These are phyloP conservation scores for Leucophora obtusa DNA, from an alignment of 2,888 invertebrate species.

Conservation along the genomic window DNA sequence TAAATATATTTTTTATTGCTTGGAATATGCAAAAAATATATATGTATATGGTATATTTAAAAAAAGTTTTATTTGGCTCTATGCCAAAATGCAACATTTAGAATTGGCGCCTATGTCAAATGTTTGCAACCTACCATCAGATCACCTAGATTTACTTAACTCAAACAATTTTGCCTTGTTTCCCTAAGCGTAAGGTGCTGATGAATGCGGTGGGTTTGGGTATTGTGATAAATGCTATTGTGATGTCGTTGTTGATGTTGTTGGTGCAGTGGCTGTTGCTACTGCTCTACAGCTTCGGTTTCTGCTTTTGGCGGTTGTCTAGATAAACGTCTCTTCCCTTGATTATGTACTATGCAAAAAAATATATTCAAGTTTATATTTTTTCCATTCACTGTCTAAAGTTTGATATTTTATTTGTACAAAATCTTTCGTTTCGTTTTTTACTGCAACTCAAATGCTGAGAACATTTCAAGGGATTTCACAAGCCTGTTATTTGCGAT, in stretches of 20 bases:
- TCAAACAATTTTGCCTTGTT: slow-evolving; percentile 31
- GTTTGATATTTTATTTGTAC: not conserved
- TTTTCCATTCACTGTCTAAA: not conserved
- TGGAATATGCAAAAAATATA: slow-evolving; percentile 8
- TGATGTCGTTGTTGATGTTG: slow-evolving; percentile 38
- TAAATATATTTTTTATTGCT: not conserved
- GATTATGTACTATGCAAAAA: slow-evolving; percentile 5
- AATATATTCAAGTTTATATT: not conserved
- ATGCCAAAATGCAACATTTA: slow-evolving; percentile 61
- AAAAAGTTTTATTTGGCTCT: slow-evolving; percentile 46
- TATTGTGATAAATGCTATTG: slow-evolving; percentile 37
- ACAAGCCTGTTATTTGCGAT: not conserved
- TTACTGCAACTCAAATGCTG: not conserved
- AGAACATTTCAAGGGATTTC: not conserved
- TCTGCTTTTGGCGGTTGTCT: slow-evolving; percentile 30
- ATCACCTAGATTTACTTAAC: slow-evolving; percentile 19
- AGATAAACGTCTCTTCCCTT: slow-evolving; percentile 11
- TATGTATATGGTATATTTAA: too few species aligned
- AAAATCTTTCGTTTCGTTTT: not conserved
- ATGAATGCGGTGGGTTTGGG: slow-evolving; percentile 37
- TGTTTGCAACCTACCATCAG: slow-evolving; percentile 21
- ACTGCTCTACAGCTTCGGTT: too few species aligned
- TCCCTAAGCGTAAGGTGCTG: slow-evolving; percentile 40
- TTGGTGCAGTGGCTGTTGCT: slow-evolving; percentile 35
- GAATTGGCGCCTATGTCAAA: slow-evolving; percentile 56